Evolutionary conservation across 1,140 invertebrate species (phyloP).

Genomic region (Sitophilus oryzae): DNA sequence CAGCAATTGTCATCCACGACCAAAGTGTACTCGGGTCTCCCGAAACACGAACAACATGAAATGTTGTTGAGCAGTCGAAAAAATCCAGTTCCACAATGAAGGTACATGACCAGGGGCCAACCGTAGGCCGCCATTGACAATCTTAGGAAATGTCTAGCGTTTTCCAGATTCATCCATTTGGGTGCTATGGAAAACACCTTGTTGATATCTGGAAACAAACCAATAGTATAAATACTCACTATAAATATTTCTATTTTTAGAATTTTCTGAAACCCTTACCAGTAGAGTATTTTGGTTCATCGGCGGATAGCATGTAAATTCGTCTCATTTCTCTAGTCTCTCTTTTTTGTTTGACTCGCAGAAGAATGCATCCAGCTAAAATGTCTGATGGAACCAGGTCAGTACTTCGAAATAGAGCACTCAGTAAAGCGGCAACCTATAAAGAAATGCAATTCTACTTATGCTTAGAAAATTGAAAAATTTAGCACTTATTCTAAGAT

Average conservation of each 20-base stretch:
- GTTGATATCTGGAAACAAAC: conserved; percentile 44
- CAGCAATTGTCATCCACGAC: conserved; percentile 86
- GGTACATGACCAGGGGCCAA: conserved; percentile 82
- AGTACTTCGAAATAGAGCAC: conserved; percentile 70
- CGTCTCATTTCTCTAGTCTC: conserved; percentile 62
- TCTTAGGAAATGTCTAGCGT: conserved; percentile 69
- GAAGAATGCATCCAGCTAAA: conserved; percentile 75
- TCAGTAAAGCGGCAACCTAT: conserved; percentile 61
- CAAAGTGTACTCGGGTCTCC: conserved; percentile 58
- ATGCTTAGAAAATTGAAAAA: neutral
- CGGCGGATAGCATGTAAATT: conserved; percentile 60
- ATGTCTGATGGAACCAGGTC: conserved; percentile 86
- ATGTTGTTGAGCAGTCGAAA: conserved; percentile 64
- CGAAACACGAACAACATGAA: conserved; percentile 66
- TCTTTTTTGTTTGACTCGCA: conserved; percentile 66
- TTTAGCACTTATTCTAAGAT: no score
- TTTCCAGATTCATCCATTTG: conserved; percentile 73
- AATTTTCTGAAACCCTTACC: no score
- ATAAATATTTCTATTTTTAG: no score
- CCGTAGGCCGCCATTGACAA: conserved; percentile 81
- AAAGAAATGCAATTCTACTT: neutral
- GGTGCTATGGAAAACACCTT: conserved; percentile 57
- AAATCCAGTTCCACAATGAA: conserved; percentile 65
- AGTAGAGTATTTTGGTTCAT: conserved; percentile 60
- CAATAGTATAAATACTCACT: no score